Conservation (phyloP, 92 coral and sea anemone species). For the Micromussa lordhowensis region DNA sequence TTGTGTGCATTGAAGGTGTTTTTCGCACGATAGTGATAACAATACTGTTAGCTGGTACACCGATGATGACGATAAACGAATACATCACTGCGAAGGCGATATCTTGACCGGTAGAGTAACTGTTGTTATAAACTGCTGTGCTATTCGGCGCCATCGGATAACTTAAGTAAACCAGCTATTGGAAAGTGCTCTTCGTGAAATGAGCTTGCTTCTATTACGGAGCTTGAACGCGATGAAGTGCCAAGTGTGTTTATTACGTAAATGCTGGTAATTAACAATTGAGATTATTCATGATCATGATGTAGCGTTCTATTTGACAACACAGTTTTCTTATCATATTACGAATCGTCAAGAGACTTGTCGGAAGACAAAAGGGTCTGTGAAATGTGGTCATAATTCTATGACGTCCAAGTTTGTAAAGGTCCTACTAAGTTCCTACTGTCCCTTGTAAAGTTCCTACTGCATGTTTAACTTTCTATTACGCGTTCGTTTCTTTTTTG, state of each 20-base stretch:
- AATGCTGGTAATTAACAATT: no score
- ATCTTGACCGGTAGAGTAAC: constrained; percentile 8
- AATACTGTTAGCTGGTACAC: constrained; percentile 27
- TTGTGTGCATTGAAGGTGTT: constrained; percentile 52
- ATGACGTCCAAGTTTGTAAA: no score
- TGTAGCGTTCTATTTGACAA: background rate
- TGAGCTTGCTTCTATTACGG: background rate
- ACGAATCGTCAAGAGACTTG: no score
- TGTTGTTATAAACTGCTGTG: background rate
- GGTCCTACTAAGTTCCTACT: no score
- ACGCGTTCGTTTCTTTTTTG: no score
- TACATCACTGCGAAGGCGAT: constrained; percentile 25
- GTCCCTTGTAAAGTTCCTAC: no score
- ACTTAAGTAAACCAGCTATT: background rate
- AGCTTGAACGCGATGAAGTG: background rate
- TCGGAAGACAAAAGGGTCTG: no score
- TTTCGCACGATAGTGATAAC: constrained; percentile 40
- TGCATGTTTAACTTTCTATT: no score
- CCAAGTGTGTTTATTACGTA: background rate
- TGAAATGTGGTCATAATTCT: no score
- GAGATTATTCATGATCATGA: background rate
- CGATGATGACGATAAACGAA: constrained; percentile 30
- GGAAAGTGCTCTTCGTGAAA: no score
- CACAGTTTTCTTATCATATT: no score
- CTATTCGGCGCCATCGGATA: constrained; percentile 6